Evolutionary conservation across 2,888 invertebrate genomes (phyloP), one percentile per base, ranked within the genome.

Genomic region (Heterodera filipjevi): DNA sequence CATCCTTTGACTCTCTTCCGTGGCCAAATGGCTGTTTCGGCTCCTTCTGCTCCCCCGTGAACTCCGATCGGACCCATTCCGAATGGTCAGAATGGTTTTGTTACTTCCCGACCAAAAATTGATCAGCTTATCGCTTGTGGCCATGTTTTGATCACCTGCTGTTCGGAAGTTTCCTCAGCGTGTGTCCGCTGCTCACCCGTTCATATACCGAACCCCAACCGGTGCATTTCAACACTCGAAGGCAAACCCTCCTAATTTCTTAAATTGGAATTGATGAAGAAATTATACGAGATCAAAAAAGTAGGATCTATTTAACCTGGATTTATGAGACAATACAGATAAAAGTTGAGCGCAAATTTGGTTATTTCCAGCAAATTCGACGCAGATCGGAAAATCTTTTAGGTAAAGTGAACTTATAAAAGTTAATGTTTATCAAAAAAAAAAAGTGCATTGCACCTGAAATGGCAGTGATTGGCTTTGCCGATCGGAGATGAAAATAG

Each of bases 291-390:
- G 53, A 16, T 39, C 10, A 75, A 59, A 22, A 66, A 19, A 53
- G 19, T 74, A 22, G 19, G 39, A 12, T 32, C 22, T 22, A 8
- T 73, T 14, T 27, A 27, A 75, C 75, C 75, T 19, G 88, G 88
- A 72, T 88, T 88, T 78, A 88, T 87, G 2, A 88, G 80, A 78
- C 88, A 88, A 79, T 88, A 88, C 76, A 91, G 89, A 87, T 91
- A 91, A 82, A 91, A 91, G 83, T 91, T 91, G 80, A 91, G 89
- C 3, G 91, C 90, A 83, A 91, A 91, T 84, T 91, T 91, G 77
- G 91, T 89, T 75, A 91, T 87, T 82, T 91, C 91, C 73, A 91
- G 53, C 74, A 79, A 53, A 64, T 91, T 91, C 14, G 91, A 90
- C 49, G 90, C 86, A 14, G 91, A 91, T 68, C 91, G 89, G 82